Conservation (phyloP, 2,797 vertebrate genomes). For the Glossophaga mutica region DNA sequence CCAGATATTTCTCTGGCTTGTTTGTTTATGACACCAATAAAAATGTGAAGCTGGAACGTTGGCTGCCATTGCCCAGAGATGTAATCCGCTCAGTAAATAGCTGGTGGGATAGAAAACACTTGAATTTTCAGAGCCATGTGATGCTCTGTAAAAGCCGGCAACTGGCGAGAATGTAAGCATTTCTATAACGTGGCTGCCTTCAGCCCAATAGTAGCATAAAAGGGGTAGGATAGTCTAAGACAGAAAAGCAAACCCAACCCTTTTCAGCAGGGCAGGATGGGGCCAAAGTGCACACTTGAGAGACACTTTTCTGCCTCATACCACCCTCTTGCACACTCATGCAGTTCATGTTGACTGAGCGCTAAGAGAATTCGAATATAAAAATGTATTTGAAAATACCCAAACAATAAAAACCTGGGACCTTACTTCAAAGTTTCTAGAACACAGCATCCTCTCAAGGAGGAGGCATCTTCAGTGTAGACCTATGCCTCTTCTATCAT, state of each 20-base stretch:
- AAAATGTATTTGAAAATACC: not conserved
- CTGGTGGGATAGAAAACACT: not conserved
- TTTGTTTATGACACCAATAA: not conserved
- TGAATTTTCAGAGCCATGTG: not conserved
- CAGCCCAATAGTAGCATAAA: too few species aligned
- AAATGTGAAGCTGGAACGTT: not conserved
- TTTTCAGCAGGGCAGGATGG: not conserved
- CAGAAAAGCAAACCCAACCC: not conserved
- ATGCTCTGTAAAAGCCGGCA: not conserved
- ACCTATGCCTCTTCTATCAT: not conserved
- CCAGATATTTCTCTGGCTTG: not conserved
- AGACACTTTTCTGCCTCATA: accelerated
- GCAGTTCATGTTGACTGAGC: not conserved
- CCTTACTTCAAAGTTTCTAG: not conserved
- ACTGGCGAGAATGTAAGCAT: not conserved
- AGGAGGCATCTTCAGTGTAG: not conserved
- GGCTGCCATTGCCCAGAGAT: not conserved
- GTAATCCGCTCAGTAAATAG: not conserved
- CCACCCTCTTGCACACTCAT: not conserved
- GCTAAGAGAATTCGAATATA: not conserved
- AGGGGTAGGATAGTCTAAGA: too few species aligned
- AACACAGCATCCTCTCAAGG: not conserved
- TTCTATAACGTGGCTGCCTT: not conserved
- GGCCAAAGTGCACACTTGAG: not conserved
- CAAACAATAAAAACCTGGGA: not conserved